Evolutionary conservation across 2,888 invertebrate genomes (phyloP).

Genomic region (Drosophila paramelanica): DNA sequence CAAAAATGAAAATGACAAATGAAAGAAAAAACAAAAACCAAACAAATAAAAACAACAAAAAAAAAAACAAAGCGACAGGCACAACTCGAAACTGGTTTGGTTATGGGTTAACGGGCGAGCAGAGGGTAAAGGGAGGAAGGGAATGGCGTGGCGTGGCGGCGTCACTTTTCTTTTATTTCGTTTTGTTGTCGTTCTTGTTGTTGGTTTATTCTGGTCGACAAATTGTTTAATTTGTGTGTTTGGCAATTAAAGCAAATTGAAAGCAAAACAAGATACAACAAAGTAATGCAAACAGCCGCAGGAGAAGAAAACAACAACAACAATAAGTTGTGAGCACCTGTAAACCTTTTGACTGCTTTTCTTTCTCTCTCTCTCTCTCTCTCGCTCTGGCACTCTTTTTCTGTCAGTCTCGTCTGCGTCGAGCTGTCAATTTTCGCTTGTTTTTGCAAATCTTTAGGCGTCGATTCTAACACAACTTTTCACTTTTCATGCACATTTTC

Average conservation of each 20-base stretch:
- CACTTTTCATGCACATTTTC: conserved; percentile 67
- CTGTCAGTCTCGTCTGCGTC: background rate
- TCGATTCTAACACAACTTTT: conserved; percentile 56
- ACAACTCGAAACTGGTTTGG: conserved; percentile 69
- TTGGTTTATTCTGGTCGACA: conserved; percentile 25
- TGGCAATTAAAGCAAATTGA: conserved; percentile 63
- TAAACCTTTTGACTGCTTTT: conserved; percentile 12
- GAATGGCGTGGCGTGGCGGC: conserved; percentile 16
- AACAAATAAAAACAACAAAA: conserved; percentile 48
- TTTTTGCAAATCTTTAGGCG: conserved; percentile 19
- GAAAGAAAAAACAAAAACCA: conserved; percentile 36
- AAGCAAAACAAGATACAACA: conserved; percentile 47
- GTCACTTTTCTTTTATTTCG: conserved; percentile 38
- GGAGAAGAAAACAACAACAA: conserved; percentile 4
- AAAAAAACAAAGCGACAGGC: conserved; percentile 54
- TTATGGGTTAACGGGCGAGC: conserved; percentile 35
- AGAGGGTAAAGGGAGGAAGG: conserved; percentile 14
- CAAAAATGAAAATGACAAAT: conserved; percentile 34
- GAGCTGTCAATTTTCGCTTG: conserved; percentile 11
- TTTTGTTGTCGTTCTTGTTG: conserved; percentile 8
- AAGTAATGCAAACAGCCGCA: conserved; percentile 2
- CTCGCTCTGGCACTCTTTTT: background rate
- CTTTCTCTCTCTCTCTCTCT: background rate
- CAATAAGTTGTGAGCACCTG: conserved; percentile 49
- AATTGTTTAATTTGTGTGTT: conserved; percentile 65